Conservation (phyloP, 64 coral and sea anemone species). For the Stichodactyla mertensii region DNA sequence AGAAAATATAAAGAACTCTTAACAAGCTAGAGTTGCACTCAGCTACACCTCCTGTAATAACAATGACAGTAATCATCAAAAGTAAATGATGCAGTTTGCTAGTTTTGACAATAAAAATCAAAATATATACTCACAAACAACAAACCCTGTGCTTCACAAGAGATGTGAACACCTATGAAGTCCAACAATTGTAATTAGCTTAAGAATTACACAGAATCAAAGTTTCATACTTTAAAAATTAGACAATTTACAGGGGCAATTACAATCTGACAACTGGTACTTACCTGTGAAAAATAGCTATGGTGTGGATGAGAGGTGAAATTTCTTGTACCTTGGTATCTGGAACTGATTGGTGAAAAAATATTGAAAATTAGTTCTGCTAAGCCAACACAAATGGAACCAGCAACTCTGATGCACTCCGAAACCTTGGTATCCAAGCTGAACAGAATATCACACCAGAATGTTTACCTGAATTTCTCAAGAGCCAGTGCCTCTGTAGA, state of each 20-base stretch:
- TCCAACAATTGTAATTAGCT: neutral
- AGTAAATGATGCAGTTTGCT: too few relatives aligned
- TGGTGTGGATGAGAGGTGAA: conserved; percentile 68
- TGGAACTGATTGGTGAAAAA: conserved; percentile 39
- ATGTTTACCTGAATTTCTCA: conserved; percentile 70
- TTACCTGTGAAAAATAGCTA: conserved; percentile 62
- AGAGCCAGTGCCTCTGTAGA: conserved; percentile 81
- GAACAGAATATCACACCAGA: too few relatives aligned
- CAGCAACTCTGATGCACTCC: too few relatives aligned
- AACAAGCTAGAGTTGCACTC: too few relatives aligned
- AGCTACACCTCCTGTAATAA: too few relatives aligned
- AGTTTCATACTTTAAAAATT: too few relatives aligned
- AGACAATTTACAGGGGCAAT: neutral
- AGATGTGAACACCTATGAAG: conserved; percentile 72
- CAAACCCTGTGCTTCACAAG: conserved; percentile 88
- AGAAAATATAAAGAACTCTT: too few relatives aligned
- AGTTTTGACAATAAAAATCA: neutral
- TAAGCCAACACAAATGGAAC: neutral
- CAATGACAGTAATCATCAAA: too few relatives aligned
- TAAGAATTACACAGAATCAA: neutral
- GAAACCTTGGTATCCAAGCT: too few relatives aligned
- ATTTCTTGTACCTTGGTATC: conserved; percentile 68
- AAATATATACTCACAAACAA: conserved; percentile 55
- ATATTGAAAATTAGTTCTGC: neutral
- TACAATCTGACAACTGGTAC: too few relatives aligned